phyloP scores from a whole-genome alignment of 2,888 invertebrate species.

The Galerucella calmariensis region DNA sequence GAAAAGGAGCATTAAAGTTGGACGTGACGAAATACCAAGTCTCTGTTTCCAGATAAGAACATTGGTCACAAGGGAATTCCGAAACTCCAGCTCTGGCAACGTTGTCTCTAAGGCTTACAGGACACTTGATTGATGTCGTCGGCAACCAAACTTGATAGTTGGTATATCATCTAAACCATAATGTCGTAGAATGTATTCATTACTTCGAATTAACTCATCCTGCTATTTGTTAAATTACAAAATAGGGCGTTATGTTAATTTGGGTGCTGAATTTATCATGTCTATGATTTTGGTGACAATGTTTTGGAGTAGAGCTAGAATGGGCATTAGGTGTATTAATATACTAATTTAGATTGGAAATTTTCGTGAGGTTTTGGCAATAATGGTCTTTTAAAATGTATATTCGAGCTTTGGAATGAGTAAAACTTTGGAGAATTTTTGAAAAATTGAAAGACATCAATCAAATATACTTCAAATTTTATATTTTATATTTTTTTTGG shows the following conservation, averaged over 20 bases:
- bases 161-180: slow-evolving; percentile 66
- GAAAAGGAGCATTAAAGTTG: slow-evolving; percentile 22
- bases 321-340: too few relatives aligned
- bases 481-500: too few relatives aligned
- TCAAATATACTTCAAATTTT: too few relatives aligned
- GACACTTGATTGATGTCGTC: slow-evolving; percentile 63
- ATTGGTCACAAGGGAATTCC: slow-evolving; percentile 38
- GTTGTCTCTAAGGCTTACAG: slow-evolving; percentile 38
- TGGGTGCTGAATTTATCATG: neutral
- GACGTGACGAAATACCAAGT: slow-evolving; percentile 40
- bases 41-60: slow-evolving; percentile 29
- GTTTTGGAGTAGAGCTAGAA: neutral
- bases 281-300: neutral
- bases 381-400: too few relatives aligned
- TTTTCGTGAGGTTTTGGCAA: too few relatives aligned
- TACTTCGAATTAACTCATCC: slow-evolving; percentile 64
- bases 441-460: too few relatives aligned
- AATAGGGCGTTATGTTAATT: too few relatives aligned
- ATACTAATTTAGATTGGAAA: too few relatives aligned
- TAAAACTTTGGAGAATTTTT: too few relatives aligned
- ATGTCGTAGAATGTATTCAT: slow-evolving; percentile 66
- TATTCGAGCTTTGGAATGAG: too few relatives aligned
- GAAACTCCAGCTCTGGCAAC: slow-evolving; percentile 30
- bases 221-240: slow-evolving; percentile 58
- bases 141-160: slow-evolving; percentile 65